Evolutionary conservation across 2,113 vertebrate genomes (phyloP), one percentile per base, ranked within the genome.

Genomic region (Cebidichthys violaceus): DNA sequence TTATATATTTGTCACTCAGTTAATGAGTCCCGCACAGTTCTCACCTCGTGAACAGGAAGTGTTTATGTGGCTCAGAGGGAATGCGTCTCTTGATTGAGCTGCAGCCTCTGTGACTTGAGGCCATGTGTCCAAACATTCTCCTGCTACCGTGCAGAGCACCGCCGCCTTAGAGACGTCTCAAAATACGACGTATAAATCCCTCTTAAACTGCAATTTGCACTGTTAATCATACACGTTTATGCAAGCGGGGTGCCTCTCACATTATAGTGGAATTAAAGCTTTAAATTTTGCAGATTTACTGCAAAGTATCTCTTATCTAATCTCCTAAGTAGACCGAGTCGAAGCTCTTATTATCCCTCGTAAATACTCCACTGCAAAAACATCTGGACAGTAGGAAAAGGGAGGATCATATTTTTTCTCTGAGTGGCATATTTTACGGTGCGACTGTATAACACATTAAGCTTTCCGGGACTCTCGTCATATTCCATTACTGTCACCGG

Each of bases 21-120:
- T 72, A 55, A 86, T 61, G 70, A 37, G 47, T 79, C 82, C 59
- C 20, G 79, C 66, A 20, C 74, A 47, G 66, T 85, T 89, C 83
- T 82, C 82, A 85, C 84, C 85, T 84, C 73, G 86, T 50, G 80
- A 83, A 89, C 84, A 86, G 84, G 88, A 92, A 87, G 85, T 62
- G 82, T 88, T 85, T 85, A 86, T 86, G 83, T 29, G 82, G 75
- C 82, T 77, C 52, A 68, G 75, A 76, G 91, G 78, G 91, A 90
- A 88, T 83, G 90, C 78, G 81, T 70, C 79, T 89, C 79, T 83
- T 82, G 81, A 87, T 89, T 22, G 84, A 85, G 85, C 87, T 88
- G 89, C 79, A 79, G 87, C 37, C 54, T 60, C 76, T 69, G 72
- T 52, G 83, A 88, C 82, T 89, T 14, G 22, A 76, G 64, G 47